A percentile compares a stretch with the other conserved stretches of the same genome.
phyloP scores from a whole-genome alignment of 2,113 vertebrate genomes.

The human (Homo sapiens) region DNA sequence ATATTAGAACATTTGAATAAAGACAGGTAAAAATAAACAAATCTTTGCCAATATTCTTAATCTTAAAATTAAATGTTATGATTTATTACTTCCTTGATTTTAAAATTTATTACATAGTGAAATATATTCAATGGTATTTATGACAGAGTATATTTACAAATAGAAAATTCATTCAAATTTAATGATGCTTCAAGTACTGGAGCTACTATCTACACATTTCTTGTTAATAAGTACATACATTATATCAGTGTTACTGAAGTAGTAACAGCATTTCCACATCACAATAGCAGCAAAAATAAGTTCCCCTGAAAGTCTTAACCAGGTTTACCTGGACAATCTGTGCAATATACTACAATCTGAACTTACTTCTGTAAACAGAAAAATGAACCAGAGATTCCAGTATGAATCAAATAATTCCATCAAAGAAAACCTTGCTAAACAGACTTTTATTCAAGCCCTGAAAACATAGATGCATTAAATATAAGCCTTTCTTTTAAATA shows the following conservation, averaged over 20 bases:
- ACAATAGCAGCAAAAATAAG: background rate
- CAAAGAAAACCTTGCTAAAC: background rate
- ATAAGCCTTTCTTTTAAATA: background rate
- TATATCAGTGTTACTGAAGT: background rate
- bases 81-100: background rate
- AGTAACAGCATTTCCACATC: background rate
- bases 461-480: constrained; percentile 16
- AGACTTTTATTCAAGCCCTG: background rate
- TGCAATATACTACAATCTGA: background rate
- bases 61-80: constrained; percentile 40
- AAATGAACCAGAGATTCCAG: background rate
- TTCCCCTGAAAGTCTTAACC: background rate
- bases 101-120: background rate
- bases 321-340: background rate
- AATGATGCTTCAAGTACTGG: background rate
- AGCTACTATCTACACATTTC: background rate
- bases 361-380: background rate
- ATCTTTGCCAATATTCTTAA: background rate
- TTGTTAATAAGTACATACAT: background rate
- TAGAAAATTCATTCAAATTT: background rate
- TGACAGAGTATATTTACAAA: constrained; percentile 15
- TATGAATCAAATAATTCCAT: background rate
- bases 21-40: background rate
- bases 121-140: constrained; percentile 17
- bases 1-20: background rate